Evolutionary conservation across 1,140 invertebrate species (phyloP), one percentile per base, ranked within the genome.

Genomic region (Ceratina calcarata): DNA sequence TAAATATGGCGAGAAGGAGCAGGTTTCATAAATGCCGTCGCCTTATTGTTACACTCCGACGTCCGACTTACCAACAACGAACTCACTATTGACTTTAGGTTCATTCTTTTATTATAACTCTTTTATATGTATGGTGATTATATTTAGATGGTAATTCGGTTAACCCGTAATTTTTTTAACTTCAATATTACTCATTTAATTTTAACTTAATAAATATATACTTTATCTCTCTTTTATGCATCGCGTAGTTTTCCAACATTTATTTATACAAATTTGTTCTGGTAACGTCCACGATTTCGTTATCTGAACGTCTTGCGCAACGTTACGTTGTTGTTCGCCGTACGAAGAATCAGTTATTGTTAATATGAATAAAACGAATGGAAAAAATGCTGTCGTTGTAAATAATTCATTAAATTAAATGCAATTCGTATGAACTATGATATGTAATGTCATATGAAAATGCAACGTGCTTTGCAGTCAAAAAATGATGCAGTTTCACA

Each of bases 361-460:
- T 51, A 32, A 69, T 69, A 53, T 77, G 61, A 69, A 69, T 51
- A 61, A 15, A 6, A 45, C 0, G 57, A 58, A 20, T 20, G 18
- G 6, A 24, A 65, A 58, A 61, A 77, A 77, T 22, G 66, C 57
- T 37, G 57, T 27, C 32, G 20, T 60, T 60, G 37, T 61, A 76
- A 76, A 60, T 68, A 24, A 76, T 76, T 68, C 74, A 32, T 68
- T 49, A 24, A 16, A 51, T 76, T 76, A 60, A 76, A 68, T 27
- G 22, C 37, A 60, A 68, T 60, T 15, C 64, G 32, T 61, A 49
- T 60, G 62, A 20, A 20, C 13, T 37, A 15, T 51, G 55, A 20
- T 60, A 58, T 37, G 64, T 18, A 53, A 66, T 37, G 6, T 10
- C 20, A 55, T 24, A 68, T 76, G 22, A 6, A 68, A 60, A 68